Base-by-base conservation (phyloP, 2,888 invertebrate species). In the Agrotis segetum region DNA sequence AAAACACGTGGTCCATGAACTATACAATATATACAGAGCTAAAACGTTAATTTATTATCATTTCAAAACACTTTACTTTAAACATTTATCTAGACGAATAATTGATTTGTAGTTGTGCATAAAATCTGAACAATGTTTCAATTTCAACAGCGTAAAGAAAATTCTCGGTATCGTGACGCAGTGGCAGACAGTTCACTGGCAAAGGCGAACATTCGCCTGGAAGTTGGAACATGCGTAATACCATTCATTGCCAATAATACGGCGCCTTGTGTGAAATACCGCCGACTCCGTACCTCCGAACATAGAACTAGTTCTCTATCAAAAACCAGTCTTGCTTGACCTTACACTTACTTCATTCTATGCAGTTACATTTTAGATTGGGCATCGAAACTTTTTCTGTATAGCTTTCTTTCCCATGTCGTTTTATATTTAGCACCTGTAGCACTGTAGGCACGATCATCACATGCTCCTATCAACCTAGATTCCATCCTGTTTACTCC, bases 381-480 rank as follows among this genome's bases (percentile, higher is more conserved):
- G 63, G 9, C 34, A 59, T 49, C 52, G 55, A 61, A 67, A 53
- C 46, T 17, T 63, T 68, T 29, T 58, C 55, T 46, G 34, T 63
- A 66, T 58, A 59, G 17, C 16, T 5, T 59, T 59, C 46, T 29
- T 65, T 66, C 46, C 29, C 77, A 69, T 11, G 59, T 71, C 40
- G 49, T 49, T 71, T 46, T 71, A 74, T 76, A 81, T 73, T 74
- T 88, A 88, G 87, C 88, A 87, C 89, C 88, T 83, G 74, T 79
- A 74, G 61, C 75, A 67, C 55, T 58, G 58, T 73, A 85, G 82
- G 82, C 85, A 81, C 86, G 80, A 80, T 73, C 86, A 85, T 83
- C 80, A 78, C 79, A 70, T 72, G 76, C 71, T 72, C 61, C 63
- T 80, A 82, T 68, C 81, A 81, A 81, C 74, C 81, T 83, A 82